Percentiles rank a stretch among this genome's conserved stretches.
Evolutionary conservation across 2,888 invertebrate species (phyloP).

Genomic region (Ditylenchus weischeri): DNA sequence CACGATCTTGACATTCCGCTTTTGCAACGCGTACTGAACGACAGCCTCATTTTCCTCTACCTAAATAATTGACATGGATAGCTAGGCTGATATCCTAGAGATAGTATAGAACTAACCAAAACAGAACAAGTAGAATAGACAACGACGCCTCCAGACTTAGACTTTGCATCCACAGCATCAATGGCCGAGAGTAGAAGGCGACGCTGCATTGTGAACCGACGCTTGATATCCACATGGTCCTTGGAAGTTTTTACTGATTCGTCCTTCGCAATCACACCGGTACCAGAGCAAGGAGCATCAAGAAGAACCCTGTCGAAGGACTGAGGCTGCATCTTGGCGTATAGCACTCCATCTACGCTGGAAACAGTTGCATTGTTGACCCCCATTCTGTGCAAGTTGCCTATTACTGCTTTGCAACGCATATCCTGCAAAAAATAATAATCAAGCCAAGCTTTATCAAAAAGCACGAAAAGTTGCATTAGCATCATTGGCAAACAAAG

Average conservation of each 20-base stretch:
- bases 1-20: constrained; percentile 83
- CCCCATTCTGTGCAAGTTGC: constrained; percentile 92
- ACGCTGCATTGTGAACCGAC: constrained; percentile 82
- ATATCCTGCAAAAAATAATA: constrained; percentile 38
- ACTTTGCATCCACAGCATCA: constrained; percentile 87
- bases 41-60: constrained; percentile 99
- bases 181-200: constrained; percentile 91
- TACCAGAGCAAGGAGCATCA: constrained; percentile 97
- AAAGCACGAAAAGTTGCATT: constrained; percentile 64
- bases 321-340: constrained; percentile 43
- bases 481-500: constrained; percentile 90
- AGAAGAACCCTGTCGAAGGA: constrained; percentile 88
- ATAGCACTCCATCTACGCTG: constrained; percentile 74
- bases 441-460: neutral
- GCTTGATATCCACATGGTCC: constrained; percentile 81
- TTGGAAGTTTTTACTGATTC: constrained; percentile 89
- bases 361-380: constrained; percentile 87
- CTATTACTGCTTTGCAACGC: constrained; percentile 68
- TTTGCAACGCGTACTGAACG: constrained; percentile 86
- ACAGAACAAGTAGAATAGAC: constrained; percentile 93
- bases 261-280: constrained; percentile 95
- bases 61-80: constrained; percentile 54
- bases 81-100: too few relatives aligned
- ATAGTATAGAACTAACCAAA: constrained; percentile 64
- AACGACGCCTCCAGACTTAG: constrained; percentile 84